Evolutionary conservation across 2,797 vertebrate genomes (phyloP), one percentile per base, ranked within the genome.

Genomic region (Nyctalus aviator): DNA sequence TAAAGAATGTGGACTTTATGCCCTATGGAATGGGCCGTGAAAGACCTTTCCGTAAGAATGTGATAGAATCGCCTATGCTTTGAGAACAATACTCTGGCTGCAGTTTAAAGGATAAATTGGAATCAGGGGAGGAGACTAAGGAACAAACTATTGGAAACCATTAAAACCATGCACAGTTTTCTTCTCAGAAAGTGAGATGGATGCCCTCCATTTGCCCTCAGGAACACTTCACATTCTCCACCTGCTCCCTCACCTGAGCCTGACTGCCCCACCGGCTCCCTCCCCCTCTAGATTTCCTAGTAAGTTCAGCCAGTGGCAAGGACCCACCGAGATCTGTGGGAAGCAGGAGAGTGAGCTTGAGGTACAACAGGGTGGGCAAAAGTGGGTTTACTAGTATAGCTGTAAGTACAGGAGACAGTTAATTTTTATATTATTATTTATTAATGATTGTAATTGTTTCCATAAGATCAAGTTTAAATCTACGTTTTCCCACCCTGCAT

Each of bases 31-130:
- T 21, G 48, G 93, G 66, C 73, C 81, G 77, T 68, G 72, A 84
- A 81, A 82, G 73, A 23, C 53, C 50, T 89, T 66, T 84, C 35
- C 17, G 55, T 55, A 82, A 73, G 44, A 84, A 91, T 15, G 32
- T 41, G 84, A 90, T 46, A 87, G 50, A 94, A 73, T 84, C 79
- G 84, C 53, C 50, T 87, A 17, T 46, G 25, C 82, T 95, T 53
- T 84, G 46, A 77, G 37, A 77, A 35, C 55, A 90, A 46, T 72
- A 53, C 71, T 30, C 10, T 27, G 30, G 21, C 76, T 77, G 20
- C 17, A 32, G 44, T 72, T 78, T 84, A 85, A 95, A 91, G 32
- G 55, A 95, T 44, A 17, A 59, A 21, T 21, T 17, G 68, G 10
- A 62, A 50, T 11, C 59, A 32, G 41, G 53, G 21, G 30, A 92